phyloP scores from a whole-genome alignment of 1,140 invertebrate genomes.

The Halesus radiatus region DNA sequence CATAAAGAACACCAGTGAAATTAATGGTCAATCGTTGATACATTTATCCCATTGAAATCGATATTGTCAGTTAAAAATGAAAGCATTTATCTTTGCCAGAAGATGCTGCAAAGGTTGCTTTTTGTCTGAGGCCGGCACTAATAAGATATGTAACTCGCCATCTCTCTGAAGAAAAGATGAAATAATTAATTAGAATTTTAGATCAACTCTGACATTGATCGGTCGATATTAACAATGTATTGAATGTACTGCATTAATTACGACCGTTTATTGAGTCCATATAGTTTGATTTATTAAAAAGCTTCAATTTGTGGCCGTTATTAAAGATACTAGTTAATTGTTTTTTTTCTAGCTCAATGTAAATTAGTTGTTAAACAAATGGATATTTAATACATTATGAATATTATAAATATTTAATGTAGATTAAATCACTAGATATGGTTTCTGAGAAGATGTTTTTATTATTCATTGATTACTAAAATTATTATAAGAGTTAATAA shows the following conservation, averaged over 20 bases:
- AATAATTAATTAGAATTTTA: conserved; percentile 36
- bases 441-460: too few relatives aligned
- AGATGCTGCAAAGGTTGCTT: neutral
- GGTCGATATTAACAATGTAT: conserved; percentile 32
- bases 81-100: conserved; percentile 36
- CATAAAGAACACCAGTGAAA: conserved; percentile 10
- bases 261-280: neutral
- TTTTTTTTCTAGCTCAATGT: too few relatives aligned
- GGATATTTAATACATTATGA: too few relatives aligned
- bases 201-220: conserved; percentile 22
- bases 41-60: conserved; percentile 34
- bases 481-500: too few relatives aligned
- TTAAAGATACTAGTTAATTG: too few relatives aligned
- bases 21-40: conserved; percentile 28
- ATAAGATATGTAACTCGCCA: conserved; percentile 14
- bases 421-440: too few relatives aligned
- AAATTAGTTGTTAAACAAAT: too few relatives aligned
- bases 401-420: too few relatives aligned
- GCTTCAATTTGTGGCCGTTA: neutral
- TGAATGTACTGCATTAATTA: conserved; percentile 22
- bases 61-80: conserved; percentile 43
- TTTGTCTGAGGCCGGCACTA: conserved; percentile 13
- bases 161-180: neutral
- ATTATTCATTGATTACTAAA: too few relatives aligned
- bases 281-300: neutral